Conservation (phyloP, 1,140 invertebrate genomes). For the Plectrocnemia conspersa region DNA sequence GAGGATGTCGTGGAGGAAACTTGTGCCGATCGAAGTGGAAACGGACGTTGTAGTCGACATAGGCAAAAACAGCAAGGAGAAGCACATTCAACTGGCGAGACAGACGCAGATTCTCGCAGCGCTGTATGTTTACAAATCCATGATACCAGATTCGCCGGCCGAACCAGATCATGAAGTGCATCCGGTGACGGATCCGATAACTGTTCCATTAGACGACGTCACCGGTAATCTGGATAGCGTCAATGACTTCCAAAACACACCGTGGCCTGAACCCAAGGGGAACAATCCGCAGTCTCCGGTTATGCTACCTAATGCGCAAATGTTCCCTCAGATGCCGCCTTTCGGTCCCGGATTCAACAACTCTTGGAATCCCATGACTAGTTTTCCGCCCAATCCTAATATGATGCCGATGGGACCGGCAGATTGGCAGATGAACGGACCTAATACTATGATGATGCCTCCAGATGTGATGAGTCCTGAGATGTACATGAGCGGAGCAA, state of each 20-base stretch:
- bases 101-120: constrained; percentile 80
- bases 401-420: constrained; percentile 44
- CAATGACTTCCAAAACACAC: constrained; percentile 65
- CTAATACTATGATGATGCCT: constrained; percentile 44
- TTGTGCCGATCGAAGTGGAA: constrained; percentile 64
- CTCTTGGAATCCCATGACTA: constrained; percentile 42
- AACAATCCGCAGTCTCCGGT: constrained; percentile 43
- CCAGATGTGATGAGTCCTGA: constrained; percentile 47
- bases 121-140: constrained; percentile 76
- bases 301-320: constrained; percentile 41
- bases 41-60: constrained; percentile 58
- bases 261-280: constrained; percentile 79
- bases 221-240: constrained; percentile 74
- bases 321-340: constrained; percentile 51
- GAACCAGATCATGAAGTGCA: constrained; percentile 82
- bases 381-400: constrained; percentile 38
- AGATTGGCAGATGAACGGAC: constrained; percentile 36
- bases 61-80: constrained; percentile 80
- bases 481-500: constrained; percentile 47
- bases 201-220: constrained; percentile 84
- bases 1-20: constrained; percentile 64
- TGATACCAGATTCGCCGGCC: constrained; percentile 80
- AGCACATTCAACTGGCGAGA: constrained; percentile 76
- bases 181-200: constrained; percentile 68
- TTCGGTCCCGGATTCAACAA: constrained; percentile 47